These are phyloP conservation scores for Epizoanthus ramosus DNA, from an alignment of 92 coral and sea anemone species.

Conservation along the genomic window DNA sequence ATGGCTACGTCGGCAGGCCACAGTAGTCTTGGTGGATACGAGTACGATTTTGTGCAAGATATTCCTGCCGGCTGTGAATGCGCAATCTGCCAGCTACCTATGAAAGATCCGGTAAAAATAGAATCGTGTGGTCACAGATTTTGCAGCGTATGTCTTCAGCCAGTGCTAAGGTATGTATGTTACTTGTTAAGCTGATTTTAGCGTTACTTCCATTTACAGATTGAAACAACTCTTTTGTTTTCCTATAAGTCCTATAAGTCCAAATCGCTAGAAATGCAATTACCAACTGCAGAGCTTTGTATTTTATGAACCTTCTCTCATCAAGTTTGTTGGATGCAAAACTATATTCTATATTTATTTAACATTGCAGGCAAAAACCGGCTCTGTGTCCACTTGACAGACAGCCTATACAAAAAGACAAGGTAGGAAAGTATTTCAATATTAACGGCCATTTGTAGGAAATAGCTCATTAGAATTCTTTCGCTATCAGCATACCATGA, in stretches of 20 bases:
- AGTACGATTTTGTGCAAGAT: constrained; percentile 20
- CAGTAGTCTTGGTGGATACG: constrained; percentile 15
- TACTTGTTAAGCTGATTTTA: neutral
- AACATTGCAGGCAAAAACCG: constrained; percentile 1
- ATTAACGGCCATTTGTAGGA: no score
- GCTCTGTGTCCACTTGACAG: constrained; percentile 20
- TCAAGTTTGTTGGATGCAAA: no score
- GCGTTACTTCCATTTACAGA: no score
- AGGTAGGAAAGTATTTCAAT: neutral
- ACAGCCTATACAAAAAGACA: neutral
- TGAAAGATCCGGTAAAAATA: constrained; percentile 23
- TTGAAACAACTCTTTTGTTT: no score
- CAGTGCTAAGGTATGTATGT: constrained; percentile 3
- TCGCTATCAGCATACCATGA: no score
- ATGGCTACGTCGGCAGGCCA: constrained; percentile 14
- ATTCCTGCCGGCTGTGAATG: constrained; percentile 27
- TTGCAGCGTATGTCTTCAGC: constrained; percentile 22
- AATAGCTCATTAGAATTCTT: no score
- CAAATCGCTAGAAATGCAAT: no score
- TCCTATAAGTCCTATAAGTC: no score
- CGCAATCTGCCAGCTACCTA: constrained; percentile 28
- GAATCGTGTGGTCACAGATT: constrained; percentile 25
- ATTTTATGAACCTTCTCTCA: no score
- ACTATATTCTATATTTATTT: neutral
- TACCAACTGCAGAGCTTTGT: no score